Conservation (phyloP, 2,797 vertebrate species). For the Centroberyx gerrardi region DNA sequence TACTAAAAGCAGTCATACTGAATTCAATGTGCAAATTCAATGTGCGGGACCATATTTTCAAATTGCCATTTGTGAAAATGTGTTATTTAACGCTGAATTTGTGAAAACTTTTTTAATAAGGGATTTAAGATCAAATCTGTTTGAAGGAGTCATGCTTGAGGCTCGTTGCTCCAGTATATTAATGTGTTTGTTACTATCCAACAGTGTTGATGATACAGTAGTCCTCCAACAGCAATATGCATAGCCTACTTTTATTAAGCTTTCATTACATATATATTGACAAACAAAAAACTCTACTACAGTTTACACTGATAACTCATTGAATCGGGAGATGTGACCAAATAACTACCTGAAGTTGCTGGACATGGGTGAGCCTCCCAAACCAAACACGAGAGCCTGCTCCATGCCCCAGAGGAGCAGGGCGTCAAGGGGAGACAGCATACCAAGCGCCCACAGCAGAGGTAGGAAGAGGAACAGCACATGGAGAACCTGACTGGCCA, state of each 20-base stretch:
- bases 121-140: too few relatives aligned
- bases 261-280: too few relatives aligned
- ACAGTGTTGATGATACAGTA: background rate
- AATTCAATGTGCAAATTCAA: too few relatives aligned
- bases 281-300: too few relatives aligned
- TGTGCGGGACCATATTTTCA: too few relatives aligned
- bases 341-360: conserved; percentile 90
- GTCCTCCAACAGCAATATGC: too few relatives aligned
- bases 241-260: too few relatives aligned
- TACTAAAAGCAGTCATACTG: too few relatives aligned
- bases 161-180: background rate
- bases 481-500: conserved; percentile 94
- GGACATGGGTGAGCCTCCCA: conserved; percentile 97
- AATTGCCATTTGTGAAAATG: background rate
- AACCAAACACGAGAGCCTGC: conserved; percentile 93
- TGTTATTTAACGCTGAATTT: background rate
- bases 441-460: conserved; percentile 95
- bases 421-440: conserved; percentile 94
- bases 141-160: background rate
- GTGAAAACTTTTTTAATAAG: too few relatives aligned
- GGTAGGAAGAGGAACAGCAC: conserved; percentile 94
- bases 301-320: background rate
- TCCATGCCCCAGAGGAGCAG: conserved; percentile 97
- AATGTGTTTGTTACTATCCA: background rate
- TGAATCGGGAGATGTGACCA: background rate